Evolutionary conservation across 1,140 invertebrate species (phyloP).

Genomic region (Anadara kagoshimensis): DNA sequence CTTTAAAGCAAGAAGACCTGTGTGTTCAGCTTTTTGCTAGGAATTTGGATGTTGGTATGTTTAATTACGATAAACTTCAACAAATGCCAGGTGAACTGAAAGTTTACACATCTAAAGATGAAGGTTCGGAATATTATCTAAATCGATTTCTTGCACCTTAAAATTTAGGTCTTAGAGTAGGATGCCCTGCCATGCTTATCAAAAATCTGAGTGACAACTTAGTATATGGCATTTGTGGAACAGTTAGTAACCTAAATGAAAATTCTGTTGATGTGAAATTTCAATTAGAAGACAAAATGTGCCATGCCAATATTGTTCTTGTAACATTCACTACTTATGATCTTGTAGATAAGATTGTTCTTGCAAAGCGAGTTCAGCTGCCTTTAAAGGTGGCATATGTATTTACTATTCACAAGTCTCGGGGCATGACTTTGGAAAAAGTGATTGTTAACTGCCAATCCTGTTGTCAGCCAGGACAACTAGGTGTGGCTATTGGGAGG

Average conservation of each 20-base stretch:
- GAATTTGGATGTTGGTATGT: conserved; percentile 32
- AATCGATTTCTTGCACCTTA: conserved; percentile 5
- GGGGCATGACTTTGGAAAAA: conserved; percentile 28
- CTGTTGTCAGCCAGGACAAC: conserved; percentile 29
- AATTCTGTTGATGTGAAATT: not conserved
- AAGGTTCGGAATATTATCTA: not conserved
- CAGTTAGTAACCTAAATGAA: not conserved
- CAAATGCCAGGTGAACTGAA: not conserved
- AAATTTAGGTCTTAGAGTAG: conserved; percentile 7
- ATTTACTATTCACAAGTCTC: conserved; percentile 40
- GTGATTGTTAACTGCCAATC: conserved; percentile 26
- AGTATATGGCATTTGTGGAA: conserved; percentile 35
- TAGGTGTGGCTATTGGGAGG: conserved; percentile 36
- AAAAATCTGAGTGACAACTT: conserved; percentile 13
- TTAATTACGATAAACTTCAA: conserved; percentile 16
- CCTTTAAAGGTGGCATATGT: conserved; percentile 33
- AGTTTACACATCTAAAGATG: conserved; percentile 2
- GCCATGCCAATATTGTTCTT: not conserved
- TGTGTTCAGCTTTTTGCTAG: conserved; percentile 22
- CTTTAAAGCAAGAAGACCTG: not conserved
- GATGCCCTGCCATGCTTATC: conserved; percentile 22
- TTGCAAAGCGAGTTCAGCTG: conserved; percentile 20
- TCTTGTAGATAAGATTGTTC: conserved; percentile 5
- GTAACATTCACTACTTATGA: conserved; percentile 20
- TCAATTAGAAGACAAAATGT: not conserved